Evolutionary conservation across 2,797 vertebrate genomes (phyloP), one percentile per base, ranked within the genome.

Genomic region (Bovichtus variegatus): DNA sequence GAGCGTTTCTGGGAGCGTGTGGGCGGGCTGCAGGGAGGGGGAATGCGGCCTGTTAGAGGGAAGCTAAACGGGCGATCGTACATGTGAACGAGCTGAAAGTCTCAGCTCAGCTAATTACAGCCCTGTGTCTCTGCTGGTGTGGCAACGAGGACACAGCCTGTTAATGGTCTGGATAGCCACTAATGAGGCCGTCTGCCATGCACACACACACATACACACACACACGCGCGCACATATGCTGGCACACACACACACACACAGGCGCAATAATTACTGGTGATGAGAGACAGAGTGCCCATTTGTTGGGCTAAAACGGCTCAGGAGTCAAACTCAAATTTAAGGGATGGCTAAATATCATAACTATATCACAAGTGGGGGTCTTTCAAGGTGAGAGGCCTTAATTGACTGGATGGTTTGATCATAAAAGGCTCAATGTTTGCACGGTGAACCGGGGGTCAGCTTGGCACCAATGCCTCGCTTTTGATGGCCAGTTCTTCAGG

Each of bases 141-240:
- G 82, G 78, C 85, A 54, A 34, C 2, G 29, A 75, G 72, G 84
- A 91, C 74, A 69, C 77, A 84, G 88, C 16, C 78, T 78, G 83
- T 71, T 91, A 90, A 92, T 88, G 87, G 87, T 78, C 70, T 63
- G 80, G 74, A 86, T 82, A 75, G 82, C 61, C 68, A 57, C 87
- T 92, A 92, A 92, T 89, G 87, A 89, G 83, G 75, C 76, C 76
- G 80, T 79, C 71, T 77, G 79, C 64, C 76, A 54, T 12, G 18
- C 67, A 44, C 71, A 36, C 71, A 46, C 66, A 49, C 71, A 44
- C 63, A 46, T 64, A 27, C 61, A 34, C 41, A 27, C 61, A 34
- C 41, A 67, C 54, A 49, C 2, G 41, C 38, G 49, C 59, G 40
- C 49, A 43, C 54, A 57, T 19, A 58, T 12, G 38, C 11, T 40